Base-by-base conservation (phyloP, 2,888 invertebrate species). In the Axea sp. region DNA sequence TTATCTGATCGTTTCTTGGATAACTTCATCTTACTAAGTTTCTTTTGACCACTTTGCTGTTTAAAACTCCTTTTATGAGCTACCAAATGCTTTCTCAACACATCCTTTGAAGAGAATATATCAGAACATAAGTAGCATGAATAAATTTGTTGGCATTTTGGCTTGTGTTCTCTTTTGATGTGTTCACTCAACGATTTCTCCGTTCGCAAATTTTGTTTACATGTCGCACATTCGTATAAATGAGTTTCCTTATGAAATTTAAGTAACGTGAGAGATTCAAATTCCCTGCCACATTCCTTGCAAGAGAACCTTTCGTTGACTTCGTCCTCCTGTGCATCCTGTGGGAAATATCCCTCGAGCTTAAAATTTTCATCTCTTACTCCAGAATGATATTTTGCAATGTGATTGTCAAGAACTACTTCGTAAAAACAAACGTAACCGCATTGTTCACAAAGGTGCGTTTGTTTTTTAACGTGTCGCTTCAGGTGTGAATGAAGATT, bases 321-420 rank as follows among this genome's bases (percentile, higher is more conserved):
- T 26, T 59, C 51, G 17, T 68, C 68, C 5, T 33, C 59, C 9
- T 49, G 59, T 4, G 31, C 43, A 15, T 68, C 59, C 1, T 68
- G 30, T 2, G 68, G 49, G 5, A 67, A 47, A 14, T 17, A 67
- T 1, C 55, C 39, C 7, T 49, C 49, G 1, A n/a, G 0, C 8
- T 24, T 39, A 0, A 2, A 1, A 0, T 3, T 14, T 3, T 41
- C 28, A 11, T 68, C 37, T 2, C 6, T 41, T 2, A 11, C 2
- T 0, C n/a, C 22, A 1, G 47, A 47, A 9, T 68, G 68, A 22
- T 51, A 28, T 15, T 59, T 68, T 1, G 14, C 3, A 4, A 60
- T 69, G 14, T 69, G 68, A 30, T 69, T 69, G 1, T 60, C 45
- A 3, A 69, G 43, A 1, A 69, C 68, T 2, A 41, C 41, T 7